phyloP scores from a whole-genome alignment of 2,113 vertebrate species.

The Scartelaos histophorus region DNA sequence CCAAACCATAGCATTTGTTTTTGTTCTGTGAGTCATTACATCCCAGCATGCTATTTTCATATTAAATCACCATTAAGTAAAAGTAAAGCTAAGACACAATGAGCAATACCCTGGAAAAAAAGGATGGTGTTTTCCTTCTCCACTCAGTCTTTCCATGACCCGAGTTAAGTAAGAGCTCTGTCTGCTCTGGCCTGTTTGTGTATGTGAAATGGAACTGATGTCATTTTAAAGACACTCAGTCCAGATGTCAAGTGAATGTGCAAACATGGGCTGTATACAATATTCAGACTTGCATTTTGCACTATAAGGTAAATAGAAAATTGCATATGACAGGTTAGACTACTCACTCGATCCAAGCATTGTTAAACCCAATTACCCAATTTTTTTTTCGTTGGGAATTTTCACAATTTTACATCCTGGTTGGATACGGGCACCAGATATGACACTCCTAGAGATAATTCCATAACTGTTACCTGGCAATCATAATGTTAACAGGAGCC shows the following conservation, averaged over 20 bases:
- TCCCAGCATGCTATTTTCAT: not conserved
- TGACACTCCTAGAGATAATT: too few species aligned
- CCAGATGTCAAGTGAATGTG: not conserved
- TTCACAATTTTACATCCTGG: too few species aligned
- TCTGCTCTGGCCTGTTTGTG: not conserved
- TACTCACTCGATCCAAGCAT: too few species aligned
- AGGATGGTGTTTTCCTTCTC: slow-evolving; percentile 1
- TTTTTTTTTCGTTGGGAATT: too few species aligned
- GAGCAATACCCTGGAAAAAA: not conserved
- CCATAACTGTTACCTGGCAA: too few species aligned
- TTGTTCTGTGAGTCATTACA: slow-evolving; percentile 15
- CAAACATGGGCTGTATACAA: not conserved
- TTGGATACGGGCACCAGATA: too few species aligned
- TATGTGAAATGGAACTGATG: not conserved
- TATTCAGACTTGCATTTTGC: not conserved
- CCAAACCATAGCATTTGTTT: not conserved
- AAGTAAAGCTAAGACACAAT: slow-evolving; percentile 8
- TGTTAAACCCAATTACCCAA: too few species aligned
- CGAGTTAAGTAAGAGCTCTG: not conserved
- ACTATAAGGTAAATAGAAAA: not conserved
- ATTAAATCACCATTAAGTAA: not conserved
- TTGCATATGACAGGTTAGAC: too few species aligned
- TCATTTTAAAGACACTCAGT: not conserved
- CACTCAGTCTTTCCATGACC: slow-evolving; percentile 9
- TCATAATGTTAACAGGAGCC: too few species aligned